Percentiles rank a stretch among this genome's conserved stretches.
Evolutionary conservation across 2,113 vertebrate species (phyloP).

Genomic region (Tylochromis polylepis): DNA sequence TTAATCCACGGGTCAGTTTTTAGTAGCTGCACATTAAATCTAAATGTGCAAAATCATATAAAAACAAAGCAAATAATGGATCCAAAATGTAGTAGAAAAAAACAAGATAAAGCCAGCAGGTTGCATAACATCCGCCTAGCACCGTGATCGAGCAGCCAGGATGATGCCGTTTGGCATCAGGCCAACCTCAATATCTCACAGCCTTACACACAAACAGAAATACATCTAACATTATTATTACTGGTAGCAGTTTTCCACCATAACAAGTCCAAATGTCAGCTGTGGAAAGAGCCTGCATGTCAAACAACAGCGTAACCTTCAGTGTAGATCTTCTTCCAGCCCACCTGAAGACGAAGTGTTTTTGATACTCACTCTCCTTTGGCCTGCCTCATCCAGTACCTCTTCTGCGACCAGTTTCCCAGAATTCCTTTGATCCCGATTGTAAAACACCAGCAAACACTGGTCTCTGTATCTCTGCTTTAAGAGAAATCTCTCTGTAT

Average conservation of each 20-base stretch:
- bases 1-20: not conserved
- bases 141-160: not conserved
- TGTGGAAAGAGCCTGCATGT: not conserved
- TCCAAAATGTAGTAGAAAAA: not conserved
- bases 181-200: not conserved
- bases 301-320: not conserved
- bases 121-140: not conserved
- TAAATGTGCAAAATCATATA: not conserved
- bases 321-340: not conserved
- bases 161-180: not conserved
- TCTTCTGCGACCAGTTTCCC: not conserved
- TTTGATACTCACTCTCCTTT: not conserved
- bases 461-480: not conserved
- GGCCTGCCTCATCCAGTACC: not conserved
- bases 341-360: not conserved
- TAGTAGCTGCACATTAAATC: not conserved
- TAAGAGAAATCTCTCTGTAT: not conserved
- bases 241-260: not conserved
- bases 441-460: not conserved
- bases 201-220: not conserved
- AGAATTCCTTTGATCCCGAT: not conserved
- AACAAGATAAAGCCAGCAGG: rapidly evolving
- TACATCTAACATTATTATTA: not conserved
- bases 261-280: not conserved
- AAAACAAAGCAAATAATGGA: not conserved